Percentiles rank a stretch among this genome's conserved stretches.
Conservation (phyloP, 2,797 vertebrate genomes). For the Alectoris magna region DNA sequence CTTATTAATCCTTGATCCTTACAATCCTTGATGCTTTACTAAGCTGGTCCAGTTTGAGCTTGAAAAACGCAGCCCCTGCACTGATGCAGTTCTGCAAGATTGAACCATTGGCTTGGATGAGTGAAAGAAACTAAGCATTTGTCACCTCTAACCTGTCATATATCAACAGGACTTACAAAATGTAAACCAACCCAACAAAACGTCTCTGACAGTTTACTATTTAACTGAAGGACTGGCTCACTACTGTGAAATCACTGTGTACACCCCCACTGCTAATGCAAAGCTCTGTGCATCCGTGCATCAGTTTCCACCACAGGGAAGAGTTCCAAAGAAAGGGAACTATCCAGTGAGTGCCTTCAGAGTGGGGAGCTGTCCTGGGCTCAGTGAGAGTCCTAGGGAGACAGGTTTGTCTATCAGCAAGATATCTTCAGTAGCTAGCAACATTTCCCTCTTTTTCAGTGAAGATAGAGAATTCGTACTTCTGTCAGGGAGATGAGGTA, state of each 20-base stretch:
- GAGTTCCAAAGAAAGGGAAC: neutral
- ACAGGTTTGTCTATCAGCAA: neutral
- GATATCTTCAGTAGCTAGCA: neutral
- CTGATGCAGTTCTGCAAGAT: neutral
- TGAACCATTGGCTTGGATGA: neutral
- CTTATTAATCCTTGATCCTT: neutral
- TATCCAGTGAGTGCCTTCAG: neutral
- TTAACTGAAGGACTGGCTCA: neutral
- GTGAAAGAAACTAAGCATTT: neutral
- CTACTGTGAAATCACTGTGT: neutral
- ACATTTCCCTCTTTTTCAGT: neutral
- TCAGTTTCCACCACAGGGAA: neutral
- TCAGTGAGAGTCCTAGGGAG: neutral
- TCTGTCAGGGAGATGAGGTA: neutral
- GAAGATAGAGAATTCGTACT: neutral
- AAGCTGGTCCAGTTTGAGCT: neutral
- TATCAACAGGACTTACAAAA: neutral
- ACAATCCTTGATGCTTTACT: neutral
- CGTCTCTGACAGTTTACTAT: neutral
- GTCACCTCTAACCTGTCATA: neutral
- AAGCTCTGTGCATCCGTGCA: neutral
- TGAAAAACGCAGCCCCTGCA: neutral
- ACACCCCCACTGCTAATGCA: neutral
- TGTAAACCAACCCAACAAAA: neutral
- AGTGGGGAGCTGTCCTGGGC: neutral